Base-by-base conservation (phyloP, 2,113 vertebrate genomes). In the Neolamprologus kungweensis region DNA sequence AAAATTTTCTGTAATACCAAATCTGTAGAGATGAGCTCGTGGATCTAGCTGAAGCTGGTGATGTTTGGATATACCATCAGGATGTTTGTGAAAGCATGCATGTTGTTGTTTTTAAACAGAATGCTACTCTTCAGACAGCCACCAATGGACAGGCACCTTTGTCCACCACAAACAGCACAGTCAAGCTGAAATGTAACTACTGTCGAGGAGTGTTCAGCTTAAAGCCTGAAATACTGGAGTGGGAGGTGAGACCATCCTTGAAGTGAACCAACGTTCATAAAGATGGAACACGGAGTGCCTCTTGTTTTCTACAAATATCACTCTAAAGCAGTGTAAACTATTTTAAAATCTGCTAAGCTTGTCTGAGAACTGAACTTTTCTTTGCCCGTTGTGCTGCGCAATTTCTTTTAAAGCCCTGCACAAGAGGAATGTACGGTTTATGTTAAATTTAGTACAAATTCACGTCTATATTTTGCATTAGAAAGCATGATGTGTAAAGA, bases 111-210 rank as follows among this genome's bases (percentile, higher is more conserved):
- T 53, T 4, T 28, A 68, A 68, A 13, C 94, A 99, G 98, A 97
- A 97, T 85, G 95, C 98, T n/a, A 97, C 97, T 83, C 95, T 98
- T 88, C 97, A 98, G 84, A 96, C 97, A 35, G 95, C 97, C 92
- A 96, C 97, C 91, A 99, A 99, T 58, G 98, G 99, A 71, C 98
- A 98, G 93, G 95, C 97, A 10, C 85, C 96, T 19, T 93, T 96
- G 58, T 84, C 95, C 87, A 96, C 97, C 19, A 84, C 90, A 7
- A 96, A 97, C 89, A 96, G 95, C 95, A 94, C 97, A 82, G 96
- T 99, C 94, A 98, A 99, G 87, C 92, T 99, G 92, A 99, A 99
- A 93, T 99, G 99, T 90, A 98, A 97, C 96, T 99, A 99, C 94
- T 99, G 99, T 92, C 97, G 98, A 92, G 98, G 97, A 92, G 93